phyloP scores from a whole-genome alignment of 1,140 invertebrate genomes.

The Microvelia longipes region DNA sequence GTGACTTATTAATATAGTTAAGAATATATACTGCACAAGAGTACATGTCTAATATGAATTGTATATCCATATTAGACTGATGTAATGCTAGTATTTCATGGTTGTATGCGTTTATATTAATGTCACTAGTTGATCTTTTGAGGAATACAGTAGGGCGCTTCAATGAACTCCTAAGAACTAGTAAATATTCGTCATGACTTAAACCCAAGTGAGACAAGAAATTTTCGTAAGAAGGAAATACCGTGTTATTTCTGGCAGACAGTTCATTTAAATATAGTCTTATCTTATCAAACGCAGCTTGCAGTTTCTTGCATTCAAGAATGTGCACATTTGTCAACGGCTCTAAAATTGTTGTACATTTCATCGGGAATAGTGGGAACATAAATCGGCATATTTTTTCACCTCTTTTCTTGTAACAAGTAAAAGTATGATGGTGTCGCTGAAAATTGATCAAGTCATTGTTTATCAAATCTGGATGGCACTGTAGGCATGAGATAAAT shows the following conservation, averaged over 20 bases:
- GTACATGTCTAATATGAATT: slow-evolving; percentile 23
- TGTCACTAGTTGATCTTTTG: slow-evolving; percentile 5
- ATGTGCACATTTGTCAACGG: background rate
- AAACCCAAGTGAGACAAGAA: background rate
- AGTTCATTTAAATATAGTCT: background rate
- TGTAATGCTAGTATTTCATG: slow-evolving; percentile 16
- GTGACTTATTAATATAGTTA: slow-evolving; percentile 1
- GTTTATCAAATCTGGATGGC: background rate
- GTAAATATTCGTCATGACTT: background rate
- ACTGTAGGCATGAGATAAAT: background rate
- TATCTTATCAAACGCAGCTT: background rate
- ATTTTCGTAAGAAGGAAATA: background rate
- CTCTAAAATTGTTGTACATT: background rate
- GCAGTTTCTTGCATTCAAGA: background rate
- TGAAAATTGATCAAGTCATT: background rate
- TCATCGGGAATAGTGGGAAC: background rate
- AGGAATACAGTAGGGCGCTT: background rate
- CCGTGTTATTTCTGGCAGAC: background rate
- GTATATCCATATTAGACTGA: slow-evolving; percentile 23
- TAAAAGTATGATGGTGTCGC: background rate
- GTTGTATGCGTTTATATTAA: slow-evolving; percentile 23
- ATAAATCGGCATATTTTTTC: background rate
- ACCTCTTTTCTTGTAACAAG: background rate
- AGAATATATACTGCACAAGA: slow-evolving; percentile 20
- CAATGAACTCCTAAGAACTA: background rate